Base-by-base conservation (phyloP, 2,888 invertebrate genomes). In the Eristalis intricaria region DNA sequence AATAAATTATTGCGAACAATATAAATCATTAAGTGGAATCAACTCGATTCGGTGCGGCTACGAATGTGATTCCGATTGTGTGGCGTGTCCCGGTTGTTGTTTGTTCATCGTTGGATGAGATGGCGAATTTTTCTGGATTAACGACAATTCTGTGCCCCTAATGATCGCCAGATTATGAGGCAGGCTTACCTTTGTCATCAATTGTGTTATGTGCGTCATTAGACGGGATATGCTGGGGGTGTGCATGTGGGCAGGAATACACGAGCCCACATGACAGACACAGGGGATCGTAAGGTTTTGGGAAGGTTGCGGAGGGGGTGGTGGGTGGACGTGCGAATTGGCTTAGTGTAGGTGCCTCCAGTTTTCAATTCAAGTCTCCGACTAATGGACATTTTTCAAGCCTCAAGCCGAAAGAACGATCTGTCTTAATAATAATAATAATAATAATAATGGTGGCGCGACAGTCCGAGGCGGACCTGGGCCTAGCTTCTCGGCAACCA, bases 1-100 rank as follows among this genome's bases (percentile, higher is more conserved):
- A 65, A 87, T 84, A 80, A 84, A 84, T 87, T 84, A 84, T 87
- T 87, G 66, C 76, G 68, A 76, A 87, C 84, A 87, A 87, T 84
- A 87, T 87, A 87, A 87, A 87, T 84, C 87, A 87, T 87, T 87
- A 76, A 79, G 79, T 56, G 71, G 80, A 76, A 87, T 87, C 84
- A 76, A 65, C 76, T 73, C 61, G 26, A 87, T 87, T 87, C 68
- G 84, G 19, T 22, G n/a, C 23, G 79, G 87, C 68, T 80, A 80
- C 75, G 84, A 87, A 68, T 87, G 84, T 80, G 76, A 83, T 83
- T 87, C 79, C 23, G 38, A 66, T 61, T 75, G 70, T 66, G 23
- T 7, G 43, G 5, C n/a, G 29, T n/a, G n/a, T 29, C 4, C 29
- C n/a, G 7, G 19, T 50, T 50, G 50, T 19, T 19, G 50, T 50